phyloP scores from a whole-genome alignment of 2,797 vertebrate genomes.

The Lepilemur ruficaudatus region DNA sequence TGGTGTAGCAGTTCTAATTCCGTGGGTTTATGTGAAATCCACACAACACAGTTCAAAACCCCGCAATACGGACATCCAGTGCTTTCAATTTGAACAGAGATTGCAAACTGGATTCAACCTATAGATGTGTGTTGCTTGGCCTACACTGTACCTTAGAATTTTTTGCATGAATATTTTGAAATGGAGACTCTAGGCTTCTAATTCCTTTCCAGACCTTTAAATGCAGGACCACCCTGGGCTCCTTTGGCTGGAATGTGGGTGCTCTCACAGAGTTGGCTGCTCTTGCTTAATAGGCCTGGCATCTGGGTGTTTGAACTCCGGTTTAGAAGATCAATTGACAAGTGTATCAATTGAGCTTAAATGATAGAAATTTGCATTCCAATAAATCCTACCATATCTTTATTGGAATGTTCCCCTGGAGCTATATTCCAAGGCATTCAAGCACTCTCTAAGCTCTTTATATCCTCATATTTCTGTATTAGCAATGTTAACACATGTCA shows the following conservation, averaged over 20 bases:
- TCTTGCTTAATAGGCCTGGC: too few relatives aligned
- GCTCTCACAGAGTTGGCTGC: background rate
- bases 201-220: background rate
- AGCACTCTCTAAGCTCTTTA: background rate
- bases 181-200: background rate
- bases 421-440: background rate
- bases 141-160: background rate
- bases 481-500: background rate
- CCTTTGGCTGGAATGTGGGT: background rate
- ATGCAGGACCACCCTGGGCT: background rate
- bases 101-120: background rate
- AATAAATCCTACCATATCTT: background rate
- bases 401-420: background rate
- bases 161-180: background rate
- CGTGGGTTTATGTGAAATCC: background rate
- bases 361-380: background rate
- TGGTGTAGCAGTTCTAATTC: background rate
- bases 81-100: background rate
- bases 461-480: too few relatives aligned
- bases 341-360: background rate
- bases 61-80: rapidly evolving
- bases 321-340: background rate
- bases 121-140: background rate
- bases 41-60: background rate
- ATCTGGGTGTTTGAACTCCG: background rate